phyloP scores from a whole-genome alignment of 2,113 vertebrate genomes.

The Cavia aperea region DNA sequence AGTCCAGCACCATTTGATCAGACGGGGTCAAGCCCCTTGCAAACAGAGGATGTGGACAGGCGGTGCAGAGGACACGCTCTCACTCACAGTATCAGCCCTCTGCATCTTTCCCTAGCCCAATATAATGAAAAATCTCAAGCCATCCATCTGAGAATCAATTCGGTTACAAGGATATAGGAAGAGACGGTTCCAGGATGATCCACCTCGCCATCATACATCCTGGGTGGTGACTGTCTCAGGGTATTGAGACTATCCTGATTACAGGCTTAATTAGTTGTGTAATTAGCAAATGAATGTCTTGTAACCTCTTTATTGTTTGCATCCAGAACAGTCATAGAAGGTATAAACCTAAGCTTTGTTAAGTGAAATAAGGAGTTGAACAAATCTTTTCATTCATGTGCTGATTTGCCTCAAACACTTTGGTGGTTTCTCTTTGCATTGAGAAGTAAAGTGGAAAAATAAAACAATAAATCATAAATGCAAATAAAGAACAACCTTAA shows the following conservation, averaged over 20 bases:
- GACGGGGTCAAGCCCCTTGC: constrained; percentile 70
- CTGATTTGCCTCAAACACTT: neutral
- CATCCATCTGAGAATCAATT: constrained; percentile 49
- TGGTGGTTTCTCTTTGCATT: neutral
- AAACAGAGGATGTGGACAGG: constrained; percentile 41
- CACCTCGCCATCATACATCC: neutral
- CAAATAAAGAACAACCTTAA: neutral
- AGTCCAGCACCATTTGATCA: constrained; percentile 62
- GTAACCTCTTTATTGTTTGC: constrained; percentile 32
- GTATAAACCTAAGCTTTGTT: neutral
- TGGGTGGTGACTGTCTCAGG: constrained; percentile 21
- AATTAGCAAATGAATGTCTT: constrained; percentile 26
- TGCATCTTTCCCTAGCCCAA: constrained; percentile 33
- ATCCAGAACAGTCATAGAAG: neutral
- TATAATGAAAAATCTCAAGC: constrained; percentile 50
- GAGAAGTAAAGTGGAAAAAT: constrained; percentile 27
- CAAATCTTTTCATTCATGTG: neutral
- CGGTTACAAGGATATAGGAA: constrained; percentile 32
- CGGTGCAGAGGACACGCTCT: neutral
- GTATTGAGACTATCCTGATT: constrained; percentile 24
- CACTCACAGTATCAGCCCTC: neutral
- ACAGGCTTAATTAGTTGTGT: constrained; percentile 49
- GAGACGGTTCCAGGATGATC: neutral
- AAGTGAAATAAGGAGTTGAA: neutral
- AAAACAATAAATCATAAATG: neutral